A percentile compares a stretch with the other conserved stretches of the same genome.
phyloP scores from a whole-genome alignment of 2,797 vertebrate genomes.

The Sebastes taczanowskii region DNA sequence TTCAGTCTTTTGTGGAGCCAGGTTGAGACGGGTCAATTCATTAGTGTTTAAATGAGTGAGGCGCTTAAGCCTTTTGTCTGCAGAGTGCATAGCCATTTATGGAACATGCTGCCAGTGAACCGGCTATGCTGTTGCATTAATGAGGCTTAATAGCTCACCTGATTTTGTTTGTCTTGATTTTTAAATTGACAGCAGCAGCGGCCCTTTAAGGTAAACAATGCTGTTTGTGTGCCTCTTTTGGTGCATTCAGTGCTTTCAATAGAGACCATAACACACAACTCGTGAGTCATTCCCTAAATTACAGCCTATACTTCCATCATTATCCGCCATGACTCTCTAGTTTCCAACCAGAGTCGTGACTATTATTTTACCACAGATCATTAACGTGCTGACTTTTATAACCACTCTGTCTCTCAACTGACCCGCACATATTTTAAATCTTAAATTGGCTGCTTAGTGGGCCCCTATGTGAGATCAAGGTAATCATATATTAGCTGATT shows the following conservation, averaged over 20 bases:
- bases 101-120: conserved; percentile 46
- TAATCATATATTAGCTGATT: conserved; percentile 5
- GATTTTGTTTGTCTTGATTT: conserved; percentile 54
- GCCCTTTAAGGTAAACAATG: conserved; percentile 29
- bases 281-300: conserved; percentile 39
- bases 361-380: conserved; percentile 20
- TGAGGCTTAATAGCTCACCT: conserved; percentile 55
- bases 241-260: conserved; percentile 1
- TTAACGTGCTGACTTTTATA: conserved; percentile 1
- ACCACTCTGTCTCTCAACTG: background rate
- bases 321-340: conserved; percentile 1
- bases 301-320: conserved; percentile 4
- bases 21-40: conserved; percentile 70
- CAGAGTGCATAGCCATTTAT: conserved; percentile 59
- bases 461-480: background rate
- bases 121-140: conserved; percentile 47
- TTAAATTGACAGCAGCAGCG: conserved; percentile 27
- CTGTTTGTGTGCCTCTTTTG: conserved; percentile 10
- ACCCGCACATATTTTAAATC: background rate
- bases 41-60: conserved; percentile 72
- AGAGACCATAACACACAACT: background rate
- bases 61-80: conserved; percentile 70
- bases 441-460: conserved; percentile 7
- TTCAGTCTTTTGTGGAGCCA: conserved; percentile 58
- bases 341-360: conserved; percentile 15